A percentile compares a stretch with the other conserved stretches of the same genome.
These are phyloP conservation scores for Dioctria linearis DNA, from an alignment of 2,888 invertebrate species.

Conservation along the genomic window DNA sequence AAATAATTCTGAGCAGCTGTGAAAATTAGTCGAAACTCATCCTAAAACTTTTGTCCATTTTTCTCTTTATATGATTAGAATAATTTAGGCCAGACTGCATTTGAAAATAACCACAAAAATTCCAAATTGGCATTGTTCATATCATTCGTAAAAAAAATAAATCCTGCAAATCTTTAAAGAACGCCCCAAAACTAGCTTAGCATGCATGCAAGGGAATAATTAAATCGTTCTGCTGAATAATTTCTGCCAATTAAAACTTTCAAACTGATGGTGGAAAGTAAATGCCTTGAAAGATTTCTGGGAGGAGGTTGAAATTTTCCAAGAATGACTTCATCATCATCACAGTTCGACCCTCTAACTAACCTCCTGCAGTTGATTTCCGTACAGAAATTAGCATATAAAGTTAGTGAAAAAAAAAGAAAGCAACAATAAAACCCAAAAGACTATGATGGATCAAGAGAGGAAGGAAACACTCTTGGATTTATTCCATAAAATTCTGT, in stretches of 20 bases:
- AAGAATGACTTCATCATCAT: not conserved
- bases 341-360: not conserved
- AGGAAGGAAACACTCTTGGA: not conserved
- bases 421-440: not conserved
- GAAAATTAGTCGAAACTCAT: too few relatives aligned
- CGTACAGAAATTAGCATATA: not conserved
- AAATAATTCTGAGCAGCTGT: too few relatives aligned
- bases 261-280: not conserved
- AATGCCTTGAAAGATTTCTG: not conserved
- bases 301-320: not conserved
- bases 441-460: too few relatives aligned
- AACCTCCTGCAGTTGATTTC: not conserved
- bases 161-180: too few relatives aligned
- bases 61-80: too few relatives aligned
- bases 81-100: too few relatives aligned
- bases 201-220: not conserved
- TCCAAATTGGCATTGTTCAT: too few relatives aligned
- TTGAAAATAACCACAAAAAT: too few relatives aligned
- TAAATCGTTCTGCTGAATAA: not conserved
- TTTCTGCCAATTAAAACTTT: not conserved
- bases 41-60: too few relatives aligned
- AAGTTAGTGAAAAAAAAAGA: not conserved
- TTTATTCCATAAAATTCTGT: not conserved
- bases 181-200: not conserved
- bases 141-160: too few relatives aligned